Conservation (phyloP, 2,113 vertebrate genomes). For the Eublepharis macularius region DNA sequence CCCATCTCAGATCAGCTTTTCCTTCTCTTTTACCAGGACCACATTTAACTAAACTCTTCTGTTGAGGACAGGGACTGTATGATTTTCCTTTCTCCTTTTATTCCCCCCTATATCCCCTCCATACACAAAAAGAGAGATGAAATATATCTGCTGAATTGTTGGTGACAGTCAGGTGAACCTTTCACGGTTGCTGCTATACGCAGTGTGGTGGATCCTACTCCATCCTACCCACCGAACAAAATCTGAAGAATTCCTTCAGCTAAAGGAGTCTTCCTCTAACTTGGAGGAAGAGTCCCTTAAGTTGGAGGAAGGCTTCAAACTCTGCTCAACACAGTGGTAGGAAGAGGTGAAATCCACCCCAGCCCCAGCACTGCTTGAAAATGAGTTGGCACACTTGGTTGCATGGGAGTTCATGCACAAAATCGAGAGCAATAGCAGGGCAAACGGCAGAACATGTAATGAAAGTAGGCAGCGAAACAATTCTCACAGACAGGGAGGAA, state of each 20-base stretch:
- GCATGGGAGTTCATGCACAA: background rate
- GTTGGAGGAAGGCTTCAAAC: too few species aligned
- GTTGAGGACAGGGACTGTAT: too few species aligned
- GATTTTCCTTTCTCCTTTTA: too few species aligned
- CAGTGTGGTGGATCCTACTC: background rate
- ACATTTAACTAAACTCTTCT: too few species aligned
- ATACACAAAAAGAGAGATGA: slow-evolving; percentile 23
- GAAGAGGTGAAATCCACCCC: background rate
- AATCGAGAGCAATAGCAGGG: slow-evolving; percentile 49
- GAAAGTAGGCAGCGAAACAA: slow-evolving; percentile 63
- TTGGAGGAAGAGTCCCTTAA: too few species aligned
- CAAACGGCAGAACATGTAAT: slow-evolving; percentile 61
- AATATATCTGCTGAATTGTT: slow-evolving; percentile 38
- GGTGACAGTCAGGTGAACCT: slow-evolving; percentile 20
- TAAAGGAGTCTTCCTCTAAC: too few species aligned
- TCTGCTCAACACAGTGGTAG: too few species aligned
- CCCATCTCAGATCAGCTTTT: too few species aligned
- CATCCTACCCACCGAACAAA: too few species aligned
- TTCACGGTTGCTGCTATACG: background rate
- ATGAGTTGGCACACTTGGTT: background rate
- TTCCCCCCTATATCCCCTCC: too few species aligned
- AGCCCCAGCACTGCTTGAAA: background rate
- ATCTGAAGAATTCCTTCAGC: too few species aligned
- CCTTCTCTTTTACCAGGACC: too few species aligned
- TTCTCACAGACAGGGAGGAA: slow-evolving; percentile 57